A percentile compares a stretch with the other conserved stretches of the same genome.
Conservation (phyloP, 2,888 invertebrate species). For the Julus scanicus region DNA sequence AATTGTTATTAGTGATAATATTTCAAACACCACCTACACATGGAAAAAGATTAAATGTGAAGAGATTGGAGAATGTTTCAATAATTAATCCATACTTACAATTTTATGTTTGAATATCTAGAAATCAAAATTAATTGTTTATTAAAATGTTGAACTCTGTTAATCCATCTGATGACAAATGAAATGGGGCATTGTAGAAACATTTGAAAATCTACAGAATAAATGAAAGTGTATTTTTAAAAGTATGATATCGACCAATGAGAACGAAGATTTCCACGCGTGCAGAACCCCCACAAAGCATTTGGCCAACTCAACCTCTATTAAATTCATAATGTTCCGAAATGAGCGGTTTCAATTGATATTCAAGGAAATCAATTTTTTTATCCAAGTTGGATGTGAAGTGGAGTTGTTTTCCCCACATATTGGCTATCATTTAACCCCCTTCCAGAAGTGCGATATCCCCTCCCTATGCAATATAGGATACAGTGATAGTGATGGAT, state of each 20-base stretch:
- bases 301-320: background rate
- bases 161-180: too few relatives aligned
- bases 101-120: too few relatives aligned
- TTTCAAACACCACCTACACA: too few relatives aligned
- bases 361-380: slow-evolving; percentile 44
- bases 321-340: slow-evolving; percentile 22
- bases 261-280: background rate
- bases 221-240: background rate
- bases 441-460: slow-evolving; percentile 3
- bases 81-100: too few relatives aligned
- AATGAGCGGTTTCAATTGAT: slow-evolving; percentile 41
- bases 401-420: slow-evolving; percentile 42
- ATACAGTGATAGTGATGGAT: slow-evolving; percentile 41
- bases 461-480: background rate
- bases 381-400: slow-evolving; percentile 28
- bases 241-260: background rate
- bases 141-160: too few relatives aligned
- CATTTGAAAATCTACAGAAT: too few relatives aligned
- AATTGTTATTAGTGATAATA: too few relatives aligned
- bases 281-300: background rate
- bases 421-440: slow-evolving; percentile 45
- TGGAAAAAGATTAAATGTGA: too few relatives aligned
- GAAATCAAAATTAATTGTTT: too few relatives aligned
- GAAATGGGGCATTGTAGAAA: too few relatives aligned
- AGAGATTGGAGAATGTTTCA: too few relatives aligned